A percentile compares a stretch with the other conserved stretches of the same genome.
phyloP scores from a whole-genome alignment of 2,113 vertebrate genomes.

The Sinocyclocheilus rhinocerous region DNA sequence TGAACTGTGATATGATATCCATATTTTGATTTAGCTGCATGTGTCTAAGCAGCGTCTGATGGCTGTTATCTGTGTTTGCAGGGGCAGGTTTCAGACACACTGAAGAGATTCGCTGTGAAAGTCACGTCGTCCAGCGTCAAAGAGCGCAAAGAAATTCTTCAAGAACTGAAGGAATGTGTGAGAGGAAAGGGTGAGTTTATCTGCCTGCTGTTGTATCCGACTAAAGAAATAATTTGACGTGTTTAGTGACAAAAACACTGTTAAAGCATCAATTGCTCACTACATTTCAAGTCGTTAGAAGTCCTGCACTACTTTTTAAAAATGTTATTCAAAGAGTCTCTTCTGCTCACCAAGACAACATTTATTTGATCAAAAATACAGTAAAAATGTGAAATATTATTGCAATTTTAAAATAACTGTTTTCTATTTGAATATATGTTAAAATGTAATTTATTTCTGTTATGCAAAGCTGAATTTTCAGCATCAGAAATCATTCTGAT shows the following conservation, averaged over 20 bases:
- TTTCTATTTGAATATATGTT: not conserved
- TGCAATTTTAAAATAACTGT: not conserved
- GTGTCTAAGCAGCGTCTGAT: not conserved
- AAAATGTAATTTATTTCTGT: not conserved
- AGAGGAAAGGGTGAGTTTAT: slow-evolving; percentile 83
- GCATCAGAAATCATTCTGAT: not conserved
- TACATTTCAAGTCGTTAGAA: not conserved
- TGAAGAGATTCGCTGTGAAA: slow-evolving; percentile 93
- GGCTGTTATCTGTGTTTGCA: not conserved
- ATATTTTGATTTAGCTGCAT: not conserved
- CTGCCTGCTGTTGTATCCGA: too few relatives aligned
- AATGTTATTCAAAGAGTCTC: not conserved
- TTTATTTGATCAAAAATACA: not conserved
- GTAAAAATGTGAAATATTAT: not conserved
- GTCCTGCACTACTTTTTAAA: not conserved
- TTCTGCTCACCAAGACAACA: not conserved
- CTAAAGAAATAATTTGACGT: not conserved
- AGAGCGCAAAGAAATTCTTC: slow-evolving; percentile 88
- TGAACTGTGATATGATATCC: not conserved
- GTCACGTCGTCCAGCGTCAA: slow-evolving; percentile 95
- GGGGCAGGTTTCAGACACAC: slow-evolving; percentile 86
- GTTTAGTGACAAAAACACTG: not conserved
- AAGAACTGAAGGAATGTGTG: slow-evolving; percentile 86
- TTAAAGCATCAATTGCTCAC: not conserved
- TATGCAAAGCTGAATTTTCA: not conserved